Conservation (phyloP, 2,797 vertebrate genomes). For the Adrianichthys oophorus region DNA sequence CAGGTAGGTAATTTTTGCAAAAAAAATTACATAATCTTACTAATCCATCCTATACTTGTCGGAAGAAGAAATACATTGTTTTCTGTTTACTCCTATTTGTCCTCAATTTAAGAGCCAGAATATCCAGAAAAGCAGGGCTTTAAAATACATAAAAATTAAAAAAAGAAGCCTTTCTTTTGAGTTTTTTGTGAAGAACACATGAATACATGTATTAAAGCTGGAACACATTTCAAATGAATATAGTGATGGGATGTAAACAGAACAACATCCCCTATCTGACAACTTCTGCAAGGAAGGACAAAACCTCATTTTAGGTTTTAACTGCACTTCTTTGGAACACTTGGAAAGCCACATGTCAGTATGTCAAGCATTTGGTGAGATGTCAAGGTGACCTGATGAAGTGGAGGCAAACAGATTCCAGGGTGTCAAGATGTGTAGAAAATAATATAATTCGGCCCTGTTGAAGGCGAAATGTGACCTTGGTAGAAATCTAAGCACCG, state of each 20-base stretch:
- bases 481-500: background rate
- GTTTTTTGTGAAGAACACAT: background rate
- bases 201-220: background rate
- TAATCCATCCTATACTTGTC: slow-evolving; percentile 37
- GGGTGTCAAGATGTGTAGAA: background rate
- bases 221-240: slow-evolving; percentile 17
- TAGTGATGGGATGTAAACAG: too few relatives aligned
- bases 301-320: slow-evolving; percentile 17
- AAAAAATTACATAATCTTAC: slow-evolving; percentile 33
- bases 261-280: background rate
- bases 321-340: slow-evolving; percentile 7
- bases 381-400: slow-evolving; percentile 51
- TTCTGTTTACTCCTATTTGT: slow-evolving; percentile 22
- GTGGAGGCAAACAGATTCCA: slow-evolving; percentile 6
- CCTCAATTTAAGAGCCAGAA: slow-evolving; percentile 16
- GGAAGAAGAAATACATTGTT: slow-evolving; percentile 16
- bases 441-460: background rate
- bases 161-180: too few relatives aligned
- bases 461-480: background rate
- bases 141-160: background rate
- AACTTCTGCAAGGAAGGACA: slow-evolving; percentile 11
- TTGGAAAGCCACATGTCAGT: slow-evolving; percentile 34
- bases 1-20: slow-evolving; percentile 22
- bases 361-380: slow-evolving; percentile 17
- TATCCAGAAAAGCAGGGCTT: slow-evolving; percentile 12